Base-by-base conservation (phyloP, 2,797 vertebrate genomes). In the Myiotriccus ornatus region DNA sequence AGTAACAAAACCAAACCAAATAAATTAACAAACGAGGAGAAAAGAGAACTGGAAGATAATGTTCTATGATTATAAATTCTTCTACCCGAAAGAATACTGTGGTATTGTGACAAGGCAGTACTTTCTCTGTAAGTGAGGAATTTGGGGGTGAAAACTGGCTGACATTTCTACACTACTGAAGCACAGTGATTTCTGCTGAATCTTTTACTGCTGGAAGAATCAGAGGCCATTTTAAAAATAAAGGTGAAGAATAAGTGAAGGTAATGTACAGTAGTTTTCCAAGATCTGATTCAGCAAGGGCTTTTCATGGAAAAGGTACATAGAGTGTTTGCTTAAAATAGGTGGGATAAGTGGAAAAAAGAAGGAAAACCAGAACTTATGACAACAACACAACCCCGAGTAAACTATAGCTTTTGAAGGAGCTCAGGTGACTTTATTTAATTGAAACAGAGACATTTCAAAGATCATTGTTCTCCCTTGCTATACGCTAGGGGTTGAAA, bases 11-110 rank as follows among this genome's bases (percentile, higher is more conserved):
- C 1, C 15, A 53, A 46, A 28, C 0, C 3, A 39, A 49, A 30
- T 3, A 2, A 41, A 39, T 6, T 6, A 68, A 9, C 2, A 41
- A 46, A 34, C 3, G 7, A 14, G 13, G 0, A 15, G 4, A 24
- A 59, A 44, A 69, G 13, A 68, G 13, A 89, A 52, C 12, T 34
- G 34, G 20, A 67, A 59, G 7, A 30, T 30, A 28, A 47, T 27
- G 12, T 3, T 12, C 10, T 46, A 22, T 2, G 1, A 22, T 35
- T 84, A 19, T 43, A 74, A 81, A 37, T 47, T 20, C 28, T 71
- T 67, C 27, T 55, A 14, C 9, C 5, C 4, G 22, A 41, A 5
- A 35, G 7, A 70, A 59, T 22, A 20, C 15, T 12, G 5, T 1
- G 62, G 15, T 44, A 63, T 37, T 62, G 9, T 68, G 30, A 10